Base-by-base conservation (phyloP, 1,140 invertebrate species). In the Aradophagus sp. region DNA sequence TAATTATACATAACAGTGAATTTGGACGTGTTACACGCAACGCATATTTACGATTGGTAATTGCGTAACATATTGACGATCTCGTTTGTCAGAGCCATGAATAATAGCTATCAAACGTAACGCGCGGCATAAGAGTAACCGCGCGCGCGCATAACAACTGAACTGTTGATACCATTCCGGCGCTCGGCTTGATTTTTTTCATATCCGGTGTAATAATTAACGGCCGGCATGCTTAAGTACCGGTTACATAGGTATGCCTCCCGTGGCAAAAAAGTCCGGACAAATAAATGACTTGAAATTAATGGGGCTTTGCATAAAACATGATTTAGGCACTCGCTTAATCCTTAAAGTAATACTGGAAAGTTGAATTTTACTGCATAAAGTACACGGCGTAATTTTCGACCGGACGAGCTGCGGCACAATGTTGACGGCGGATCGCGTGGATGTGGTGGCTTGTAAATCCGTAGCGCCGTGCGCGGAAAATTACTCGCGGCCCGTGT, bases 121-220 rank as follows among this genome's bases (percentile, higher is more conserved):
- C n/a, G n/a, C n/a, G n/a, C n/a, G n/a, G n/a, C n/a, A n/a, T n/a
- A n/a, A n/a, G n/a, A n/a, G n/a, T n/a, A n/a, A n/a, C n/a, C n/a
- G n/a, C n/a, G n/a, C n/a, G n/a, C n/a, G n/a, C n/a, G n/a, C n/a
- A n/a, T n/a, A n/a, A n/a, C n/a, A n/a, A 41, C 44, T 44, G 38
- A 68, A 55, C 65, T 55, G 48, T 61, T 61, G 55, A 68, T 68
- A 61, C 10, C 38, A 59, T 48, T 68, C 20, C 41, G 47, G 19
- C 50, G 38, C 50, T 50, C 20, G 65, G 61, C 55, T 55, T 56
- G 12, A 55, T 42, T 61, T 61, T 61, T 68, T 68, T 27, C 14
- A 58, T 39, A 50, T 58, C 52, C 52, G 53, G 67, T 29, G 45
- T 19, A 63, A 63, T 63, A 70, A 63, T 58, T 70, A 70, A 70